A percentile compares a stretch with the other conserved stretches of the same genome.
Conservation (phyloP, 2,113 vertebrate genomes). For the Verasper variegatus region DNA sequence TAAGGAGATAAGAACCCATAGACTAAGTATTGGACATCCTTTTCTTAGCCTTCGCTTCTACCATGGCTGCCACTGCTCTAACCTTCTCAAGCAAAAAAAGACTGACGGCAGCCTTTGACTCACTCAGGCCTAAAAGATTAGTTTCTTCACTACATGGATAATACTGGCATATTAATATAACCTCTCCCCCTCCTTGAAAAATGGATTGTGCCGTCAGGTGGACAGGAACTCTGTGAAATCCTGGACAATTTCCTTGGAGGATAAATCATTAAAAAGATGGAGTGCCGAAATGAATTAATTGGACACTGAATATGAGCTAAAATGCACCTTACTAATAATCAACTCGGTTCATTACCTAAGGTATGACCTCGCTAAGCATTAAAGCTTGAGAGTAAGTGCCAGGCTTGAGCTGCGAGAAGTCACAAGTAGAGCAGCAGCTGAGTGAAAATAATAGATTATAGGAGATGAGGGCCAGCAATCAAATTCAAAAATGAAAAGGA, state of each 20-base stretch:
- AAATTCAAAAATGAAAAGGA: slow-evolving; percentile 1
- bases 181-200: not conserved
- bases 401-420: not conserved
- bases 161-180: slow-evolving; percentile 1
- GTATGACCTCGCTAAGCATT: slow-evolving; percentile 20
- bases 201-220: not conserved
- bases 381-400: not conserved
- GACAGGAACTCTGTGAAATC: not conserved
- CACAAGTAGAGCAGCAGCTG: not conserved
- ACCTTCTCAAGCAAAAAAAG: not conserved
- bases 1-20: no score
- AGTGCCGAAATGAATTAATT: slow-evolving; percentile 5
- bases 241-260: not conserved
- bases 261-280: slow-evolving; percentile 2
- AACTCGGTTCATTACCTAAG: slow-evolving; percentile 29
- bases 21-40: no score
- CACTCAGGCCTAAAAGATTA: not conserved
- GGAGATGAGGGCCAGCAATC: not conserved
- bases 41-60: no score
- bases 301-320: not conserved
- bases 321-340: slow-evolving; percentile 30
- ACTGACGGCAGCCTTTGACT: not conserved
- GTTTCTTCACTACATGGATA: not conserved
- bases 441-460: not conserved
- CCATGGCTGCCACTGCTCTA: not conserved